phyloP scores from a whole-genome alignment of 2,797 vertebrate species.

The Oceanodroma leucorhoa region DNA sequence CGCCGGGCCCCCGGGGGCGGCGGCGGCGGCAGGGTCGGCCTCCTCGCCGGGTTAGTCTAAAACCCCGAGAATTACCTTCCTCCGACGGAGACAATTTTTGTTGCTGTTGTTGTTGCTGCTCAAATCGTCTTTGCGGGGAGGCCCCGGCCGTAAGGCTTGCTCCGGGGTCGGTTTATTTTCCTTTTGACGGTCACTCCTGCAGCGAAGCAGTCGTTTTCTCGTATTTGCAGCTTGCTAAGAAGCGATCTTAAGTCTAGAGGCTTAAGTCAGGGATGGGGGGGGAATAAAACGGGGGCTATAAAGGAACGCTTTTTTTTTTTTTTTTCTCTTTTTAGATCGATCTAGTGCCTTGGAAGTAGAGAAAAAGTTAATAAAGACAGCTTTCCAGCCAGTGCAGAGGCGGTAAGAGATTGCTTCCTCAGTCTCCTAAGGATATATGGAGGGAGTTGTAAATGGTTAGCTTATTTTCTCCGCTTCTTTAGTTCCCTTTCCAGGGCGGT shows the following conservation, averaged over 20 bases:
- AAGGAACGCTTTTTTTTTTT: constrained; percentile 60
- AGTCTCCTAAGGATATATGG: constrained; percentile 22
- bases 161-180: background rate
- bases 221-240: background rate
- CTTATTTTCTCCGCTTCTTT: constrained; percentile 13
- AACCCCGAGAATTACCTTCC: background rate
- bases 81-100: background rate
- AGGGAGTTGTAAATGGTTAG: constrained; percentile 48
- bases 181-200: background rate
- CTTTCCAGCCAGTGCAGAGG: constrained; percentile 89
- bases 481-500: background rate
- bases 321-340: constrained; percentile 83
- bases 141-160: background rate
- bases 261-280: background rate
- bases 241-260: background rate
- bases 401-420: constrained; percentile 77
- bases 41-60: background rate
- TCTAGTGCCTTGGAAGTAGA: constrained; percentile 97
- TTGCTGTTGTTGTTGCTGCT: constrained; percentile 17
- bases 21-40: background rate
- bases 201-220: background rate
- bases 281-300: background rate
- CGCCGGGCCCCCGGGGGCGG: background rate
- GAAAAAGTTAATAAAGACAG: constrained; percentile 89
- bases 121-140: background rate